Conservation (phyloP, 1,140 invertebrate species). For the Ceratosolen solmsi region DNA sequence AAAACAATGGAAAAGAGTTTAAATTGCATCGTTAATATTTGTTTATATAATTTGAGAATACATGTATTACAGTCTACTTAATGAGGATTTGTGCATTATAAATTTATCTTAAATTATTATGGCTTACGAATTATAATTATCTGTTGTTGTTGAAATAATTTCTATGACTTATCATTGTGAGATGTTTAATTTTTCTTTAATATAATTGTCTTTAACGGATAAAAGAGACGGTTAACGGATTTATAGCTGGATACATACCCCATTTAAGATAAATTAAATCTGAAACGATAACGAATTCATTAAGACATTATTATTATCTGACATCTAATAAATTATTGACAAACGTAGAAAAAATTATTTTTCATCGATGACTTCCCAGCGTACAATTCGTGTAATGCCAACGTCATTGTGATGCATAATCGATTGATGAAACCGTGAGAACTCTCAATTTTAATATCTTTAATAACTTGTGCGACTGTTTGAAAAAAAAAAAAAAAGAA, state of each 20-base stretch:
- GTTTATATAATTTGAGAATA: not conserved
- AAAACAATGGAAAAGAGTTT: not conserved
- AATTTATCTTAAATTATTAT: not conserved
- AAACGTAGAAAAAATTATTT: not conserved
- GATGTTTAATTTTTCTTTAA: not conserved
- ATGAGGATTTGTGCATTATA: not conserved
- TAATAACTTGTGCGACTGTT: not conserved
- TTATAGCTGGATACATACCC: not conserved
- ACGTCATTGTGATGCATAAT: not conserved
- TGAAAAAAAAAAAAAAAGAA: not conserved
- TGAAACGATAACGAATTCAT: not conserved
- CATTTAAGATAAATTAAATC: not conserved
- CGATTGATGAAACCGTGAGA: not conserved
- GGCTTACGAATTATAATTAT: not conserved
- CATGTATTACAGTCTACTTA: not conserved
- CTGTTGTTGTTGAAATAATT: not conserved
- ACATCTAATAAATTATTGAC: not conserved
- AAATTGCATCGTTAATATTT: not conserved
- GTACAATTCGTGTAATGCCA: not conserved
- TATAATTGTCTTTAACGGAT: not conserved
- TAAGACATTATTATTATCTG: not conserved
- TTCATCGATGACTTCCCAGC: not conserved
- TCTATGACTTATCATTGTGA: not conserved
- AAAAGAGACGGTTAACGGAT: not conserved
- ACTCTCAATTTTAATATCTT: not conserved